These are phyloP conservation scores for Rhynchomys soricoides DNA, from an alignment of 2,113 vertebrate species.

Conservation along the genomic window DNA sequence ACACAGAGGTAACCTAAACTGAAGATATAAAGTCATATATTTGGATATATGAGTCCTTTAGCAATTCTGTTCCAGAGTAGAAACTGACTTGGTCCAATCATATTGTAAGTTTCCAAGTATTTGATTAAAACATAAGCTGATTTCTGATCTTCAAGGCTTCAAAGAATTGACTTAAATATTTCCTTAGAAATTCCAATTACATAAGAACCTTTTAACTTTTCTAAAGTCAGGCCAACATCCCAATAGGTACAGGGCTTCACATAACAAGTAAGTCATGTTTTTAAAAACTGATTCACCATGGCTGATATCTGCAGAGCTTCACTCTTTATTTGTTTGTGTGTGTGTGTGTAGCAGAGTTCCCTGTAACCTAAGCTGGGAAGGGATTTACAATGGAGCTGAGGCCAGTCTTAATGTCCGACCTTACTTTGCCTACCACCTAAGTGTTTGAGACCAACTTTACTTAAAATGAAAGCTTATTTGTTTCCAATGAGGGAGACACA, in stretches of 20 bases:
- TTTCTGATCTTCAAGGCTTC: constrained; percentile 6
- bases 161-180: constrained; percentile 6
- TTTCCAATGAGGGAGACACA: not conserved
- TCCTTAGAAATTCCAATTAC: not conserved
- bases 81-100: not conserved
- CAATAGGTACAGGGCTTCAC: not conserved
- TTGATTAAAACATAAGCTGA: constrained; percentile 47
- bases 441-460: not conserved
- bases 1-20: not conserved
- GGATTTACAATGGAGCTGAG: not conserved
- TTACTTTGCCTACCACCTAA: not conserved
- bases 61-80: not conserved
- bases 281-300: not conserved
- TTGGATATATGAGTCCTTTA: not conserved
- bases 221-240: not conserved
- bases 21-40: not conserved
- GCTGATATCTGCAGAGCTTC: not conserved
- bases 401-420: not conserved
- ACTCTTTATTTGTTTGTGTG: not conserved
- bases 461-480: not conserved
- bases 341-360: not conserved
- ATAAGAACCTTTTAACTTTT: not conserved
- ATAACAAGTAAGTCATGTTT: not conserved
- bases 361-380: not conserved
- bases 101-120: not conserved